Evolutionary conservation across 2,113 vertebrate genomes (phyloP).

Genomic region (Vimba vimba): DNA sequence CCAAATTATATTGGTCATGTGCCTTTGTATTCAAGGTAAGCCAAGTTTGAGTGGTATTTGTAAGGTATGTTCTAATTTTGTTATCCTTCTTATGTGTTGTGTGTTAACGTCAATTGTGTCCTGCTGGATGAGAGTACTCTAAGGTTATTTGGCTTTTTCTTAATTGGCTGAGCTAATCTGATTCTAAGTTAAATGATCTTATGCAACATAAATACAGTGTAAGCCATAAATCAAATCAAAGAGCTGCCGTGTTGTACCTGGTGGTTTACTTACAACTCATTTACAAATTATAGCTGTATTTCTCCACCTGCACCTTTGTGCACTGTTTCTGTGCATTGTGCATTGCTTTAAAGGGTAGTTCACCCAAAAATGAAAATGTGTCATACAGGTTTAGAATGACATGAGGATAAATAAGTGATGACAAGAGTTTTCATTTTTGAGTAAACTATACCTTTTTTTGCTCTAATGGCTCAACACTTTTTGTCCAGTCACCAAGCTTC

Average conservation of each 20-base stretch:
- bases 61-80: not conserved
- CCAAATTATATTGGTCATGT: not conserved
- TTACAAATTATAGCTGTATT: not conserved
- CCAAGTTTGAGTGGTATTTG: not conserved
- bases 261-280: not conserved
- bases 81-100: not conserved
- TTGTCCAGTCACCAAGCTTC: slow-evolving; percentile 4
- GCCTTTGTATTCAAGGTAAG: not conserved
- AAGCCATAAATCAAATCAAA: slow-evolving; percentile 25
- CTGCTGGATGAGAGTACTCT: not conserved
- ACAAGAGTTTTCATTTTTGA: not conserved
- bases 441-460: not conserved
- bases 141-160: not conserved
- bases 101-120: not conserved
- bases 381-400: not conserved
- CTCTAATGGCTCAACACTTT: not conserved
- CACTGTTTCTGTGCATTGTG: no score
- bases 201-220: slow-evolving; percentile 13
- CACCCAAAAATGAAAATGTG: not conserved
- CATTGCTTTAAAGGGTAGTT: not conserved
- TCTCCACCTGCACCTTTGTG: not conserved
- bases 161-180: slow-evolving; percentile 26
- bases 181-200: slow-evolving; percentile 12
- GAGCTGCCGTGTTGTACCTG: not conserved
- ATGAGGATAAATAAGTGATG: not conserved